phyloP scores from a whole-genome alignment of 2,113 vertebrate genomes.

The Alexandromys fortis region DNA sequence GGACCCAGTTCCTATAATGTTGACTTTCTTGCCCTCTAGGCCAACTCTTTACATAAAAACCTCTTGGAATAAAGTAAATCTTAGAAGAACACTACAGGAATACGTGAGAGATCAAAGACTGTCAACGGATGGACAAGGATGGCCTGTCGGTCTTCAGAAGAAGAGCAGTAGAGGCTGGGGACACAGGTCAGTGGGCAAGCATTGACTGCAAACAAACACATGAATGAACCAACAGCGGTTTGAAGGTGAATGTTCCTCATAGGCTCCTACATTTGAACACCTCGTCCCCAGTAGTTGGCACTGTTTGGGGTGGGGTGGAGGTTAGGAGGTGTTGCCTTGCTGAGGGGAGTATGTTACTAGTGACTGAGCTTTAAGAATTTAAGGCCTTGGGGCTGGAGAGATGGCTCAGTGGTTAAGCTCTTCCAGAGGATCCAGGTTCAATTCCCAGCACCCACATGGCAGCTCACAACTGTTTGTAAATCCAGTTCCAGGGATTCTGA shows the following conservation, averaged over 20 bases:
- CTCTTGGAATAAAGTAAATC: constrained; percentile 41
- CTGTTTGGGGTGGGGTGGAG: not conserved
- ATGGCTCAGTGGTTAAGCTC: too few species aligned
- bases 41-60: constrained; percentile 41
- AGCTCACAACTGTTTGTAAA: too few species aligned
- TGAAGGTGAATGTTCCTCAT: not conserved
- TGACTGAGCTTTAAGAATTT: not conserved
- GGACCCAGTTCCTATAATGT: not conserved
- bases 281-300: not conserved
- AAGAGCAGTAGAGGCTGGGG: not conserved
- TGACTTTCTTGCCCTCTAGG: not conserved
- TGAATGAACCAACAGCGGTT: not conserved
- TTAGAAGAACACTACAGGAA: constrained; percentile 38
- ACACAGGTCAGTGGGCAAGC: not conserved
- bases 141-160: not conserved
- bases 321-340: not conserved
- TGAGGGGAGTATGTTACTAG: too few species aligned
- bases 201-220: not conserved
- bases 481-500: too few species aligned
- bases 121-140: constrained; percentile 13
- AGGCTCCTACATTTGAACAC: not conserved
- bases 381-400: not conserved
- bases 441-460: too few species aligned
- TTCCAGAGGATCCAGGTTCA: too few species aligned
- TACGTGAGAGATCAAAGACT: constrained; percentile 45